Evolutionary conservation across 2,888 invertebrate genomes (phyloP).

Genomic region (Drosophila greeni): DNA sequence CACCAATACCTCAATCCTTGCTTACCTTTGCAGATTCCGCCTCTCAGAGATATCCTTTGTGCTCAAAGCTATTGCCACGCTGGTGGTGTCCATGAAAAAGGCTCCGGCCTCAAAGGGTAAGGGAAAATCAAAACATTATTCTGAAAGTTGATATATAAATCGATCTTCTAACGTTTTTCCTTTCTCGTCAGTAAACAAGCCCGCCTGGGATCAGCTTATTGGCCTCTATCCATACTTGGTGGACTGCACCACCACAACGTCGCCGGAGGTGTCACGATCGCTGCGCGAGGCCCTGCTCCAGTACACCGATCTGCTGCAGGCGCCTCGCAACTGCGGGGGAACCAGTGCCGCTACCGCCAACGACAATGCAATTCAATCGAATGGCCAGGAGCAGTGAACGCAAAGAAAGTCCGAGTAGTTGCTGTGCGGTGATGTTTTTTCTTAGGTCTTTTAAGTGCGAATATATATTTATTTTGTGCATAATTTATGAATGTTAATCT

Average conservation of each 20-base stretch:
- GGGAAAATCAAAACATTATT: neutral
- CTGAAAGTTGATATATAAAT: neutral
- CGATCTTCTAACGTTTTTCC: neutral
- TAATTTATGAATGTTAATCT: conserved; percentile 56
- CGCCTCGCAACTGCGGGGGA: conserved; percentile 79
- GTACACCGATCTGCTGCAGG: conserved; percentile 88
- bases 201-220: conserved; percentile 96
- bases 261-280: conserved; percentile 88
- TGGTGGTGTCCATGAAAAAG: conserved; percentile 94
- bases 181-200: conserved; percentile 84
- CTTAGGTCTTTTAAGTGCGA: conserved; percentile 56
- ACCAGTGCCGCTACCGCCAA: conserved; percentile 11
- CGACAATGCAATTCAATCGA: conserved; percentile 65
- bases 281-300: conserved; percentile 91
- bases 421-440: conserved; percentile 38
- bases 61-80: conserved; percentile 93
- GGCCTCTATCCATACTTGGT: conserved; percentile 93
- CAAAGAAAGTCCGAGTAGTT: conserved; percentile 2
- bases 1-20: neutral
- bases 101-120: conserved; percentile 91
- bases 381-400: conserved; percentile 73
- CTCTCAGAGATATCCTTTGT: conserved; percentile 98
- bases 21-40: conserved; percentile 84
- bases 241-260: conserved; percentile 89
- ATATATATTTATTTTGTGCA: conserved; percentile 54